Percentiles rank a stretch among this genome's conserved stretches.
Conservation (phyloP, 2,797 vertebrate species). For the Strix occidentalis region DNA sequence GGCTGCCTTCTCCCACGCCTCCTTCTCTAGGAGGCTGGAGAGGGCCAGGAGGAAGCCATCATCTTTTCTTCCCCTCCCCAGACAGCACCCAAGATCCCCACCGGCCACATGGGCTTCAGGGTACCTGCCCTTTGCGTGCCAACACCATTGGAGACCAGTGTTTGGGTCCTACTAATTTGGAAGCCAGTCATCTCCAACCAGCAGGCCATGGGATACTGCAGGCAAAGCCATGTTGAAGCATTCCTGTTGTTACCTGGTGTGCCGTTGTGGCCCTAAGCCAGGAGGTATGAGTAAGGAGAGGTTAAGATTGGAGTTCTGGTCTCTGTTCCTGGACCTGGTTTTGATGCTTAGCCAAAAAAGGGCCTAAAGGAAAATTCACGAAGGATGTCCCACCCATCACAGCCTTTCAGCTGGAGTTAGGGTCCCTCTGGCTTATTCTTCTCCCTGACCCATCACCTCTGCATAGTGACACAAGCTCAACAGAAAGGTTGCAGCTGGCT, state of each 20-base stretch:
- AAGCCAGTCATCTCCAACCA: not conserved
- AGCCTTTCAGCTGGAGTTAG: not conserved
- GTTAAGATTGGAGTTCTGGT: not conserved
- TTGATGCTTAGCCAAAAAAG: not conserved
- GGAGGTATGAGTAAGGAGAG: not conserved
- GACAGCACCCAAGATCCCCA: not conserved
- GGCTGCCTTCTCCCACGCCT: not conserved
- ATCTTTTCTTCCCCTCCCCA: not conserved
- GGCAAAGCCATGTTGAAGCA: not conserved
- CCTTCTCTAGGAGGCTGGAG: not conserved
- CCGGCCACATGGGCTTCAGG: not conserved
- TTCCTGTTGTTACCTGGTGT: not conserved
- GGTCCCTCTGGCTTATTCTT: not conserved
- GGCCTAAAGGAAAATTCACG: not conserved
- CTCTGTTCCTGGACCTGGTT: not conserved
- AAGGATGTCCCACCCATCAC: not conserved
- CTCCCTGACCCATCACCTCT: not conserved
- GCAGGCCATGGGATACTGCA: not conserved
- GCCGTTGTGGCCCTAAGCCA: not conserved
- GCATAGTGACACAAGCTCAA: not conserved
- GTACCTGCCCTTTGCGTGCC: not conserved
- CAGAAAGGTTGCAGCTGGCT: not conserved
- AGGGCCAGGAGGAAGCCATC: not conserved
- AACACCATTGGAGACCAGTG: not conserved
- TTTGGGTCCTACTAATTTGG: not conserved